Evolutionary conservation across 64 coral and sea anemone species (phyloP), one percentile per base, ranked within the genome.

Genomic region (Platygyra sinensis): DNA sequence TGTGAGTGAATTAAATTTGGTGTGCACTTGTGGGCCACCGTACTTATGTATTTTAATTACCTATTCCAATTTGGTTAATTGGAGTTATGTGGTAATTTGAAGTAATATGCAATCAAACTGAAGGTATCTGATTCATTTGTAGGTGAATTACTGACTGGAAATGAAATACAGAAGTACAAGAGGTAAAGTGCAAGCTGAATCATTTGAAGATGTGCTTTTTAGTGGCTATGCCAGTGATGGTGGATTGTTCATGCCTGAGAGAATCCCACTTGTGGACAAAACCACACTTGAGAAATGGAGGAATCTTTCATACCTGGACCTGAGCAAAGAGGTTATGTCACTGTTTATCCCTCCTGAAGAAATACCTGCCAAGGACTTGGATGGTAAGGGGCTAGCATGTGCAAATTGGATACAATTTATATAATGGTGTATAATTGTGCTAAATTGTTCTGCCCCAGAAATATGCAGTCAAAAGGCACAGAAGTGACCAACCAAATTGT

Each of bases 101-200:
- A 46, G 42, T 5, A 5, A 6, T 8, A 4, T 46, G 42, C 42
- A 46, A 46, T 46, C 42, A 46, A 46, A 46, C 11, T 57, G 15
- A 57, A 14, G 54, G 11, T 57, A 16, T 57, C 11, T 57, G 10
- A 16, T 57, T 57, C 15, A 57, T 14, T 57, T 57, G 54, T 16
- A 57, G 54, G 54, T 57, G 54, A 12, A 46, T 46, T 46, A 46
- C 42, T 46, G 2, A 36, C 33, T 36, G 33, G 33, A 46, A 57
- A 99, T 99, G 97, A 95, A 95, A 63, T 99, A 86, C 42, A 79
- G 75, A 20, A 99, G 97, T 79, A 99, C 97, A 38, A 83, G 97
- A 55, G 97, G 97, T 3, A 78, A 93, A 72, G 94, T 93, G 7
- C 59, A 77, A 42, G 74, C 88, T 51, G 36, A 87, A 59, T 75